Evolutionary conservation across 1,140 invertebrate species (phyloP).

Genomic region (Acromyrmex echinatior): DNA sequence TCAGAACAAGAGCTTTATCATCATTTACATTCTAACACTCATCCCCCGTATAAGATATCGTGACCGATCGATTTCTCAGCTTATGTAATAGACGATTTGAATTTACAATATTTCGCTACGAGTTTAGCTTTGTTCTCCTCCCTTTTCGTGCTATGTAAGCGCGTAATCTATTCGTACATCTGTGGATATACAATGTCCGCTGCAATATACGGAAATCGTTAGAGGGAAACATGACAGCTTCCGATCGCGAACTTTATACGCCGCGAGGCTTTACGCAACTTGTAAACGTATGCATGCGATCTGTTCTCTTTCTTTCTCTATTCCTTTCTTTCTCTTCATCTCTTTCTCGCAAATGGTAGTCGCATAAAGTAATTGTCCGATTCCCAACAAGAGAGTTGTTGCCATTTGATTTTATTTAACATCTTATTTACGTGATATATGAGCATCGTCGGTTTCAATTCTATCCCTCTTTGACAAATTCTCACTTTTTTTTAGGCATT

Average conservation of each 20-base stretch:
- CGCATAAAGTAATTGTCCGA: not conserved
- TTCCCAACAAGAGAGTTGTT: conserved; percentile 7
- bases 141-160: conserved; percentile 10
- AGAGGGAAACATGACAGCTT: conserved; percentile 19
- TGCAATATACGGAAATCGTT: conserved; percentile 25
- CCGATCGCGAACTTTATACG: not conserved
- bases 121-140: not conserved
- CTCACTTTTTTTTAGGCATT: not conserved
- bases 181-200: not conserved
- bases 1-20: not conserved
- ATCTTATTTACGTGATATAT: conserved; percentile 59
- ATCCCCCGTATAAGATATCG: not conserved
- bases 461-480: conserved; percentile 17
- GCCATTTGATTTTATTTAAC: conserved; percentile 67
- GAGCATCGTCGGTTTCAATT: not conserved
- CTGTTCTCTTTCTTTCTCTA: not conserved
- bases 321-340: not conserved
- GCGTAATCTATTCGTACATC: conserved; percentile 16
- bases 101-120: conserved; percentile 43
- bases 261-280: not conserved
- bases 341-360: not conserved
- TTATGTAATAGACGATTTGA: conserved; percentile 40
- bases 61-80: conserved; percentile 44
- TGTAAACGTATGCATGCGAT: conserved; percentile 32
- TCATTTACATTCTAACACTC: conserved; percentile 42